phyloP scores from a whole-genome alignment of 1,140 invertebrate genomes.

The Ganaspis sp. region DNA sequence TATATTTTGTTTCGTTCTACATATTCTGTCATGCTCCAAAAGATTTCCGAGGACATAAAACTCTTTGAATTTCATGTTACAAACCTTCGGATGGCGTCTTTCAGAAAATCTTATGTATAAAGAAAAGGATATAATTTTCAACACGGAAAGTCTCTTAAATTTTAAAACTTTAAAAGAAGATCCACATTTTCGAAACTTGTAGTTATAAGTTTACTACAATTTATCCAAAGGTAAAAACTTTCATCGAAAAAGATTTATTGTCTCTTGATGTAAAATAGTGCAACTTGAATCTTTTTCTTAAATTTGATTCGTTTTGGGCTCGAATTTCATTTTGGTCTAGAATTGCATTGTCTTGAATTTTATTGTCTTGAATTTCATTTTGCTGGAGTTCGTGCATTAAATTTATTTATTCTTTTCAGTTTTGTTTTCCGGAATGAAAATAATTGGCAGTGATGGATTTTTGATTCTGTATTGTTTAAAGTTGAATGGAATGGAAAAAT shows the following conservation, averaged over 20 bases:
- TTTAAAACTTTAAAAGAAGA: background rate
- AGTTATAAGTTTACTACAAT: background rate
- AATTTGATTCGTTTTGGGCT: no score
- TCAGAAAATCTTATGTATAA: background rate
- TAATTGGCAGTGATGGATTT: no score
- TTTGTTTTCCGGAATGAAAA: no score
- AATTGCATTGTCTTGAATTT: no score
- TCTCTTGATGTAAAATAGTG: no score
- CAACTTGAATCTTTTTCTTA: no score
- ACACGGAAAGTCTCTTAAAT: conserved; percentile 10
- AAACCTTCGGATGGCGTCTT: background rate
- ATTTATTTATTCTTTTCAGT: no score
- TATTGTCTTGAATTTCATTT: no score
- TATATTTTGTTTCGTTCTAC: conserved; percentile 14
- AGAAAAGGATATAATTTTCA: background rate
- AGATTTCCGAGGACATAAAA: background rate
- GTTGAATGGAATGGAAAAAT: background rate
- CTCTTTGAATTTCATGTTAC: background rate
- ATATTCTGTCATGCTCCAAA: conserved; percentile 8
- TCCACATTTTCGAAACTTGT: background rate
- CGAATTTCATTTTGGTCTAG: no score
- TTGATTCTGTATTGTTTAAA: no score
- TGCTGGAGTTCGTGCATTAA: no score
- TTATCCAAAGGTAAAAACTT: background rate
- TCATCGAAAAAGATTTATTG: background rate